Base-by-base conservation (phyloP, 2,888 invertebrate genomes). In the Drosophila cyrtoloma region DNA sequence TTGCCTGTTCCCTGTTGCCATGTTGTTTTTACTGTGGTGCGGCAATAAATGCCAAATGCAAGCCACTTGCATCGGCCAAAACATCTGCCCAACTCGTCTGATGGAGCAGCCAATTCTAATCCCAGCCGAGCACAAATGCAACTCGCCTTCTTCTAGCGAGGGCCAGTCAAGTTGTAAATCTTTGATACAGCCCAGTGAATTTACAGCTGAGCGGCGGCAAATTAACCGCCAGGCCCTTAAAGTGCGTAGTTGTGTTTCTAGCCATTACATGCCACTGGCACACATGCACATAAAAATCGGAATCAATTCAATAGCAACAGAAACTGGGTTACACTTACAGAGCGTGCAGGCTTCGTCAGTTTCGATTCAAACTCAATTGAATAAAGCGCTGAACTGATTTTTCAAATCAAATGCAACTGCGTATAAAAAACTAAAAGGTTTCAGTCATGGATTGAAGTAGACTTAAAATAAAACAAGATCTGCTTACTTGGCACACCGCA, bases 11-110 rank as follows among this genome's bases (percentile, higher is more conserved):
- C 59, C 9, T 42, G 16, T 28, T 39, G 5, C 10, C 65, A 58
- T 52, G 32, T 35, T 60, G 33, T 39, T 30, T 12, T 52, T 60
- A n/a, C 58, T 50, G 50, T 35, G 33, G 37, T 50, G 26, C 42
- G 58, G 79, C 89, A 84, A 90, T 86, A 90, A 86, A 86, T 86
- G 86, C 86, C 90, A 90, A 88, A 86, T 86, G 89, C 86, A 90
- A 90, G 75, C 72, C 71, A 64, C 75, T 75, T 72, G 61, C 66
- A 81, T 60, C 26, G 55, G 52, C 89, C 84, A 64, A 78, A 90
- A 86, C 90, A 90, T 77, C 90, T 88, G 90, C 56, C 59, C 64
- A n/a, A 22, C 53, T 12, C 30, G 35, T 28, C 47, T 35, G 9
- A 12, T 33, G 35, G 6, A 22, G 42, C 42, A 28, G 42, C 42